Evolutionary conservation across 2,888 invertebrate genomes (phyloP), one percentile per base, ranked within the genome.

Genomic region (Nysson spinosus): DNA sequence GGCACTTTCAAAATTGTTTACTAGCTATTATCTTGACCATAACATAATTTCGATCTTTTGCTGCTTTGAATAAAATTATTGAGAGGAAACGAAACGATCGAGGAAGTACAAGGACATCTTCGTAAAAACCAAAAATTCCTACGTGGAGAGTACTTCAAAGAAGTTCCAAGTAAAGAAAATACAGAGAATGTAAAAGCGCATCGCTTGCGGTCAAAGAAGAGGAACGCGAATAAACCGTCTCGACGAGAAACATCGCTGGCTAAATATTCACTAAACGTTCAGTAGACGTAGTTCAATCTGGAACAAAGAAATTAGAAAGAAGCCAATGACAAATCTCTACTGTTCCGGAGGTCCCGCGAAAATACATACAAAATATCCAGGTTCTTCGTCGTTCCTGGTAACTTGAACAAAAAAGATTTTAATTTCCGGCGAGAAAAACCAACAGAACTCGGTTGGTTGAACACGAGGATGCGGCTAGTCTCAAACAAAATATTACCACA

Each of bases 391-490:
- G 26, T 28, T 28, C 35, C 43, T 11, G 30, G 14, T 6, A 43
- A 26, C 37, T 49, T 71, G 66, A 72, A 69, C 76, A 72, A 81
- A 82, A 84, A 82, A 80, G 78, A 74, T 82, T 85, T 85, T 85
- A 84, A 85, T 85, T 85, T 85, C 84, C 85, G 83, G 83, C 67
- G 81, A 78, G 82, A 83, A 82, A 83, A 82, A 82, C 74, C 80
- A 80, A 79, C 79, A 75, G 73, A 46, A 50, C 20, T 47, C n/a
- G 43, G 35, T 39, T 55, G 57, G 34, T 60, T 39, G 24, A 40
- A 44, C 56, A 49, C 52, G 42, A 46, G 46, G 61, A 35, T 39
- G 28, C 56, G 55, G 24, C 11, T 44, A 49, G 54, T 39, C 69
- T 63, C 63, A 58, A 74, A 75, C 69, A 66, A 77, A 69, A 74